Percentiles rank a stretch among this genome's conserved stretches.
Conservation (phyloP, 2,797 vertebrate genomes). For the Scyliorhinus canicula region DNA sequence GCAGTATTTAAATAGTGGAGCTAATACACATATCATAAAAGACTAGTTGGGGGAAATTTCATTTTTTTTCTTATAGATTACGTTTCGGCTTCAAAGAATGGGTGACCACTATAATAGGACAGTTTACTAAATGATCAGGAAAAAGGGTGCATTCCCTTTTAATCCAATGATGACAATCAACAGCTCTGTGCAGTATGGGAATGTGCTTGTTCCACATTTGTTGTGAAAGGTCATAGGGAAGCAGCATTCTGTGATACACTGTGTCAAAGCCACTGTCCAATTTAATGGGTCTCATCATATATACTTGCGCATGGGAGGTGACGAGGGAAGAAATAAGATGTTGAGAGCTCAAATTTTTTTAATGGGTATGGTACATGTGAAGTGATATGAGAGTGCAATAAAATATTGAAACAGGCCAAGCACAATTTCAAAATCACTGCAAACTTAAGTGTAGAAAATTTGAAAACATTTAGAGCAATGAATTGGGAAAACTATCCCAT, state of each 20-base stretch:
- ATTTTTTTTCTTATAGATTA: background rate
- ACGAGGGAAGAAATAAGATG: background rate
- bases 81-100: background rate
- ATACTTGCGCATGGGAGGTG: background rate
- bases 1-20: conserved; percentile 30
- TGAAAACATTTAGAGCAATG: conserved; percentile 28
- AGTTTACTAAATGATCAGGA: background rate
- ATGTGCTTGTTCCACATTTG: conserved; percentile 22
- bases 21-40: conserved; percentile 20
- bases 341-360: background rate
- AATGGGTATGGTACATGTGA: background rate
- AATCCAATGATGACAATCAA: background rate
- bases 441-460: background rate
- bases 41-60: background rate
- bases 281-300: background rate
- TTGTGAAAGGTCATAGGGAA: background rate
- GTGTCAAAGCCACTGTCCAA: background rate
- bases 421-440: conserved; percentile 9
- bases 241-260: background rate
- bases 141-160: background rate
- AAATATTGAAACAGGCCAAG: background rate
- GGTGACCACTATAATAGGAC: background rate
- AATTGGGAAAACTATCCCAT: conserved; percentile 10
- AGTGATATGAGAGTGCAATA: background rate
- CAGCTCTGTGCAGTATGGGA: conserved; percentile 1